phyloP scores from a whole-genome alignment of 2,113 vertebrate genomes.

The Proterorhinus semilunaris region DNA sequence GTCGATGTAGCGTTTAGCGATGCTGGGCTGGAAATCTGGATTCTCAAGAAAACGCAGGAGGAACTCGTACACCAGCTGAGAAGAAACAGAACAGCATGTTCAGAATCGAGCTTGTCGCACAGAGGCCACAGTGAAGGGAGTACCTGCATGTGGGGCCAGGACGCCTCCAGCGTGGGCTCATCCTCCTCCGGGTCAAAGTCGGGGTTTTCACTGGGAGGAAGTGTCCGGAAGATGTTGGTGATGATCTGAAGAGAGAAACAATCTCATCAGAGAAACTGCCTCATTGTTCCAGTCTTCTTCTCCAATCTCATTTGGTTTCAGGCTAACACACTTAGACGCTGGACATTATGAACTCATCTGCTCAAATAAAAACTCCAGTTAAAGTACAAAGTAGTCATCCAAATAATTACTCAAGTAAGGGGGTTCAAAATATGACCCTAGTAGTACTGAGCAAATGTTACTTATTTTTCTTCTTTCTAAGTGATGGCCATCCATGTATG shows the following conservation, averaged over 20 bases:
- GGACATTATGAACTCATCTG: neutral
- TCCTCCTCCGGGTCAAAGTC: constrained; percentile 99
- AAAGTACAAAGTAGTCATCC: too few species aligned
- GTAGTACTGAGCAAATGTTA: too few species aligned
- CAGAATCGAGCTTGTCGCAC: neutral
- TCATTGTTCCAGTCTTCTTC: too few species aligned
- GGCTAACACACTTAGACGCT: too few species aligned
- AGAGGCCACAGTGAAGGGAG: neutral
- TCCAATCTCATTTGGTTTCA: too few species aligned
- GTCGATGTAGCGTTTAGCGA: constrained; percentile 94
- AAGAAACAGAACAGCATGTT: neutral
- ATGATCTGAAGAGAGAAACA: constrained; percentile 80
- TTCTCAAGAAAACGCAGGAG: constrained; percentile 97
- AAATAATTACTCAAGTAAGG: too few species aligned
- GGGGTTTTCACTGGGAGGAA: constrained; percentile 96
- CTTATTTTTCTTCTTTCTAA: too few species aligned
- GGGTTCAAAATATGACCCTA: too few species aligned
- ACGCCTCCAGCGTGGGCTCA: constrained; percentile 94
- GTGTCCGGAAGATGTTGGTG: constrained; percentile 95
- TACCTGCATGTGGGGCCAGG: constrained; percentile 98
- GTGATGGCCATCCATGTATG: too few species aligned
- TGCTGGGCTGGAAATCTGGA: constrained; percentile 95
- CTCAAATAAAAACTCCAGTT: too few species aligned
- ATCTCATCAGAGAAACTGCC: neutral
- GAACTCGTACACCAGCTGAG: constrained; percentile 96